A percentile compares a stretch with the other conserved stretches of the same genome.
Conservation (phyloP, 35 echinoderm and acorn worm species). For the Ophioderma brevispina region DNA sequence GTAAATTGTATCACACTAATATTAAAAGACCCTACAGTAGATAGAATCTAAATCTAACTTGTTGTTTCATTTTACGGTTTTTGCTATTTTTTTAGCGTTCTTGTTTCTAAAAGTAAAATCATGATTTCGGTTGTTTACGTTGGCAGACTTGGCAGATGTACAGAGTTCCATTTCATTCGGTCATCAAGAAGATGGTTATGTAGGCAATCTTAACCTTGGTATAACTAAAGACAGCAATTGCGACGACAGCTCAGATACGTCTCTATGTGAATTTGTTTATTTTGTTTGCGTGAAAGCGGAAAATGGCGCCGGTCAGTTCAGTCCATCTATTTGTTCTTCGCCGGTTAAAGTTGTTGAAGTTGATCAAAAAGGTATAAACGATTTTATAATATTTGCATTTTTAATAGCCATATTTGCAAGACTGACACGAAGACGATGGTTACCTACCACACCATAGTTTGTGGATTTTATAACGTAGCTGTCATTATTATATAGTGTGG, state of each 20-base stretch:
- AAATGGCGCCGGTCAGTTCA: constrained; percentile 43
- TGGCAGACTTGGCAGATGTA: no score
- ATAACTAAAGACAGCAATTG: background rate
- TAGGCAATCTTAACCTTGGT: constrained; percentile 9
- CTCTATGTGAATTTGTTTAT: constrained; percentile 6
- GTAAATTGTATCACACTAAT: no score
- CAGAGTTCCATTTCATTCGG: constrained; percentile 11
- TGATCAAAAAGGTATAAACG: constrained; percentile 37
- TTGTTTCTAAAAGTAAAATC: no score
- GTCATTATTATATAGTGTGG: background rate
- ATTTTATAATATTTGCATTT: no score
- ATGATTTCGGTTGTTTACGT: no score
- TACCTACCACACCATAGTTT: no score
- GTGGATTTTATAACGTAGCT: background rate
- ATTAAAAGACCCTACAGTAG: no score
- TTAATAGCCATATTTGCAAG: no score
- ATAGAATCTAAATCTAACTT: no score
- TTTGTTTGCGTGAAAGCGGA: constrained; percentile 46
- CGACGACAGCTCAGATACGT: background rate
- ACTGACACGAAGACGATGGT: no score
- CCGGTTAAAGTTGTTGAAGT: constrained; percentile 12
- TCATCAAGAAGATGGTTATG: background rate
- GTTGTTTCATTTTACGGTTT: no score
- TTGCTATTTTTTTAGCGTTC: no score
- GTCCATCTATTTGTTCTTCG: constrained; percentile 15